Evolutionary conservation across 2,113 vertebrate genomes (phyloP), one percentile per base, ranked within the genome.

Genomic region (Tupaia chinensis): DNA sequence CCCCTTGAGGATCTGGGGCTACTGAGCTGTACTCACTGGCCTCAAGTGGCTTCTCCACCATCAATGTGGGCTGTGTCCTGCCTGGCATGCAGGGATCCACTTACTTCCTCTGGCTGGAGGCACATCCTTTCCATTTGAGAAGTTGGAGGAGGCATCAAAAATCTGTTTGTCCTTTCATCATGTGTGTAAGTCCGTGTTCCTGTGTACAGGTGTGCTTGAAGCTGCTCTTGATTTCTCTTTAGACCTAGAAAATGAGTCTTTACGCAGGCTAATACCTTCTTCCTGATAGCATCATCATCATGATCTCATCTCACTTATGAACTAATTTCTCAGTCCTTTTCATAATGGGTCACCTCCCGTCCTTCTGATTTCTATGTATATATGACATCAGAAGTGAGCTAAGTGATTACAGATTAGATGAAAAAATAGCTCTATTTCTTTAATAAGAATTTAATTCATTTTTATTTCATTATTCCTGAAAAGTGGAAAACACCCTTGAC

Each of bases 301-400:
- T 94, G 89, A 93, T 74, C 54, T 89, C 89, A 84, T 92, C 15
- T 32, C n/a, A 16, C 54, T 94, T 14, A 60, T 93, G 15, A 74
- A 83, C n/a, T 72, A 76, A 54, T 86, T 92, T 81, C 68, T 89
- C 66, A 84, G 58, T 81, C n/a, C 1, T 70, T 66, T 92, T 76
- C 54, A 34, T 69, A 25, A 77, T 68, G 23, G 54, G 2, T 83
- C 27, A 73, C 25, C 23, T 88, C 27, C 89, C 58, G 88, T 66
- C n/a, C 19, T 97, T 81, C 72, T 81, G 65, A 87, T 89, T 63
- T 72, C 53, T 82, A 3, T 53, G 60, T 60, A 17, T 29, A 34
- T 7, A 73, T 88, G 94, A 84, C 44, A 32, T 90, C 54, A 95
- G 69, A 96, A 92, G 44, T 74, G 86, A 87, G 69, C 87, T 9